A percentile compares a stretch with the other conserved stretches of the same genome.
These are phyloP conservation scores for Helicoverpa zea DNA, from an alignment of 1,140 invertebrate species.

Conservation along the genomic window DNA sequence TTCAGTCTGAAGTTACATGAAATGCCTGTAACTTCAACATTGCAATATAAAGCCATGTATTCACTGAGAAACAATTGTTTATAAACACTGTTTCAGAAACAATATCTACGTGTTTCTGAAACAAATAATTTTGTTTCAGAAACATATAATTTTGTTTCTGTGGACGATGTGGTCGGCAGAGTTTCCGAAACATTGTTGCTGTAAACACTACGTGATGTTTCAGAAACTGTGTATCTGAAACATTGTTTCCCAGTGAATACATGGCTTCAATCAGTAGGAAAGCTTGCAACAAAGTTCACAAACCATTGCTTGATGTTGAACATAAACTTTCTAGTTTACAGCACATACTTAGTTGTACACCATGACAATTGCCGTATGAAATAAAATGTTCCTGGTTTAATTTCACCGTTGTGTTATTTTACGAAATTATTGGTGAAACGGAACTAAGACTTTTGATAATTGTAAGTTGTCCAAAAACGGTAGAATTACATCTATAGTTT, in stretches of 20 bases:
- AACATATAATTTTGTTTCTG: no score
- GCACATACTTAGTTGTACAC: background rate
- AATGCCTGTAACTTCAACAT: background rate
- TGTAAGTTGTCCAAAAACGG: background rate
- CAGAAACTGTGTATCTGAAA: no score
- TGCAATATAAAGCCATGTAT: no score
- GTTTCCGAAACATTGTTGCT: no score
- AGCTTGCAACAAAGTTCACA: slow-evolving; percentile 38
- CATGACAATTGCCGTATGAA: slow-evolving; percentile 39
- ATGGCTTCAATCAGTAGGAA: slow-evolving; percentile 30
- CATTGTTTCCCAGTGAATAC: no score
- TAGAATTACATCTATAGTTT: background rate
- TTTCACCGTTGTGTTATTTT: slow-evolving; percentile 5
- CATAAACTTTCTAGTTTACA: slow-evolving; percentile 33
- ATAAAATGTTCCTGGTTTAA: slow-evolving; percentile 43
- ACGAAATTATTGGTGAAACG: background rate
- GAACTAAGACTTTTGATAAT: background rate
- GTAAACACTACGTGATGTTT: no score
- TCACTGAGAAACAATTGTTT: no score
- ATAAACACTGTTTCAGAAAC: no score
- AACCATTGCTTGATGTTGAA: slow-evolving; percentile 12
- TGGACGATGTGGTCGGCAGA: no score
- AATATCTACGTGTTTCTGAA: no score
- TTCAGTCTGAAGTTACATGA: no score
- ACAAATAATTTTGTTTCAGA: no score